Percentiles rank a stretch among this genome's conserved stretches.
Conservation (phyloP, 2,888 invertebrate genomes). For the Dicranocentrus wangi region DNA sequence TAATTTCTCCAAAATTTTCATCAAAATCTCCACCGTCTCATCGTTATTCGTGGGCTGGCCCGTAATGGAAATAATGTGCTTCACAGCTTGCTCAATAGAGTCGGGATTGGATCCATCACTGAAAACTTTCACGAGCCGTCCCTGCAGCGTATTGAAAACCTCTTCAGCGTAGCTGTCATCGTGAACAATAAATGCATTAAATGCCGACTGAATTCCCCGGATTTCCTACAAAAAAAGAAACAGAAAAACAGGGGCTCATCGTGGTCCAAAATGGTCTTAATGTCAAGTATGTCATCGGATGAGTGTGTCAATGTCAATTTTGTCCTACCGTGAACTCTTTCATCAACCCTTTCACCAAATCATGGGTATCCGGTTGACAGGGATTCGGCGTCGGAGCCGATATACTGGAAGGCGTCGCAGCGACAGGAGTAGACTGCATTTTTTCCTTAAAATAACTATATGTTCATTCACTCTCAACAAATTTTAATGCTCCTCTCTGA, state of each 20-base stretch:
- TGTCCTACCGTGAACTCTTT: conserved; percentile 70
- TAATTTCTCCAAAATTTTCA: conserved; percentile 84
- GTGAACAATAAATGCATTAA: conserved; percentile 89
- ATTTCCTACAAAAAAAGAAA: conserved; percentile 79
- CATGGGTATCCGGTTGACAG: conserved; percentile 65
- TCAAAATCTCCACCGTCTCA: conserved; percentile 84
- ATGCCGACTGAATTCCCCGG: conserved; percentile 90
- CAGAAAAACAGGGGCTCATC: background rate
- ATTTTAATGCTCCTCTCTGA: no score
- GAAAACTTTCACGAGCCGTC: conserved; percentile 80
- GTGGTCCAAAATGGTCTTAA: no score
- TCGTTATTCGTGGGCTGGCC: conserved; percentile 85
- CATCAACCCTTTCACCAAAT: conserved; percentile 67
- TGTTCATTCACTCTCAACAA: no score
- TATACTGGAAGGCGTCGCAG: conserved; percentile 47
- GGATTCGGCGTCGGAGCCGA: conserved; percentile 67
- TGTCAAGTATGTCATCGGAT: no score
- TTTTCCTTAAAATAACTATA: no score
- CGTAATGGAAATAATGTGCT: conserved; percentile 84
- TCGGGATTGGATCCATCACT: conserved; percentile 80
- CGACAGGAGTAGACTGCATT: conserved; percentile 56
- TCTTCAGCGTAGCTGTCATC: conserved; percentile 67
- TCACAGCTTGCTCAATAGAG: conserved; percentile 83
- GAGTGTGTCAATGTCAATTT: no score
- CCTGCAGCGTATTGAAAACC: conserved; percentile 60